phyloP scores from a whole-genome alignment of 2,888 invertebrate genomes.

The Neoitamus cyanurus region DNA sequence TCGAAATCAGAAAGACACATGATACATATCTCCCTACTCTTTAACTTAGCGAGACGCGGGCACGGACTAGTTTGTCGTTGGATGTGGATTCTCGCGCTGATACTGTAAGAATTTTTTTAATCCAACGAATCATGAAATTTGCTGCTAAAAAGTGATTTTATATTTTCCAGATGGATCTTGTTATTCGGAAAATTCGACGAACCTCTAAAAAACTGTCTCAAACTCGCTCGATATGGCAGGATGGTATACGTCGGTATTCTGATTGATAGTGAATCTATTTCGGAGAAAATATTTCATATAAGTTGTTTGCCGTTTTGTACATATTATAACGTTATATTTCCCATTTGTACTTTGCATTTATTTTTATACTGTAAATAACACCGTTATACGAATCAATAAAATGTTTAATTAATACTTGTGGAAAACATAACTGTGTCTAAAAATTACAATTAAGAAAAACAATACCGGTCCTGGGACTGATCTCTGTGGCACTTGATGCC shows the following conservation, averaged over 20 bases:
- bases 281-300: neutral
- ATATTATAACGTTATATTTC: conserved; percentile 8
- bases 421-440: too few relatives aligned
- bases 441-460: too few relatives aligned
- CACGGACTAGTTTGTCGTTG: conserved; percentile 36
- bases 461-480: neutral
- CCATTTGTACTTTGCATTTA: conserved; percentile 17
- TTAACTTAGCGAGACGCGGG: conserved; percentile 42
- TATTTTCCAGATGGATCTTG: conserved; percentile 43
- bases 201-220: conserved; percentile 49
- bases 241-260: conserved; percentile 47
- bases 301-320: neutral
- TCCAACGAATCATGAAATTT: neutral
- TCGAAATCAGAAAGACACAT: neutral
- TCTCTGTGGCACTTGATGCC: neutral
- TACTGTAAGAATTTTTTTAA: conserved; percentile 41
- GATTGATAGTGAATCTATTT: conserved; percentile 40
- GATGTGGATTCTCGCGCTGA: conserved; percentile 20
- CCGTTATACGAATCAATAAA: neutral
- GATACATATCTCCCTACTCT: neutral
- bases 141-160: neutral
- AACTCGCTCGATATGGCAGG: conserved; percentile 49
- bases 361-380: conserved; percentile 41
- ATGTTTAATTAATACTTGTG: neutral
- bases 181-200: conserved; percentile 48